Conservation (phyloP, 2,888 invertebrate species). For the Drosophila merina region DNA sequence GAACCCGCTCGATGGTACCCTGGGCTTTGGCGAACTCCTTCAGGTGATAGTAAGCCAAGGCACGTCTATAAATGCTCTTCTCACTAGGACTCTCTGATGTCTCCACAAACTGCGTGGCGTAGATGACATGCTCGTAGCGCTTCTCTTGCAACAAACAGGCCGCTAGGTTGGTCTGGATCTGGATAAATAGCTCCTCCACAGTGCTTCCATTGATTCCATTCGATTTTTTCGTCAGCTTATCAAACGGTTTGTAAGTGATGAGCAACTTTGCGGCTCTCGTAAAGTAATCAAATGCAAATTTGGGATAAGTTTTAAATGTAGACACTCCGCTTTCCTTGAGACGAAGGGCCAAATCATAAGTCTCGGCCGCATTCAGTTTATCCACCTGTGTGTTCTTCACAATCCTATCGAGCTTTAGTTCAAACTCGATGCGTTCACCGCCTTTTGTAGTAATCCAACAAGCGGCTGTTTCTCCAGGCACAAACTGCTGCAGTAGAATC, state of each 20-base stretch:
- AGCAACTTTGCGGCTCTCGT: constrained; percentile 90
- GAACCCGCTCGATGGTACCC: constrained; percentile 84
- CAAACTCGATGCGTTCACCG: constrained; percentile 72
- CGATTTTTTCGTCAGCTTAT: constrained; percentile 84
- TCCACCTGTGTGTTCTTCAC: constrained; percentile 83
- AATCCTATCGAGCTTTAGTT: constrained; percentile 82
- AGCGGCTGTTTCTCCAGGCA: constrained; percentile 84
- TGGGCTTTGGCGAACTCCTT: constrained; percentile 88
- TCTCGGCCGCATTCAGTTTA: constrained; percentile 83
- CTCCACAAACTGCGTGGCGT: constrained; percentile 86
- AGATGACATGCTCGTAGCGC: constrained; percentile 88
- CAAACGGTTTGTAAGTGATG: constrained; percentile 86
- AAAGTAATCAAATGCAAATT: constrained; percentile 90
- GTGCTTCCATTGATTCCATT: constrained; percentile 82
- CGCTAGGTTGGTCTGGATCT: constrained; percentile 92
- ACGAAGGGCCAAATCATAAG: constrained; percentile 83
- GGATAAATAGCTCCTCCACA: constrained; percentile 86
- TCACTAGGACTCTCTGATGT: constrained; percentile 77
- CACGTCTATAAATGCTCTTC: constrained; percentile 85
- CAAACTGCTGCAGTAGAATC: constrained; percentile 84
- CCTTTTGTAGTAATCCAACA: constrained; percentile 82
- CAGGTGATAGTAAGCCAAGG: constrained; percentile 85
- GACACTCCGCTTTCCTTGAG: constrained; percentile 86
- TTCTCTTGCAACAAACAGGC: constrained; percentile 90
- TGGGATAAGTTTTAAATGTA: constrained; percentile 87